These are phyloP conservation scores for Zosterops lateralis DNA, from an alignment of 2,113 vertebrate genomes.

Conservation along the genomic window DNA sequence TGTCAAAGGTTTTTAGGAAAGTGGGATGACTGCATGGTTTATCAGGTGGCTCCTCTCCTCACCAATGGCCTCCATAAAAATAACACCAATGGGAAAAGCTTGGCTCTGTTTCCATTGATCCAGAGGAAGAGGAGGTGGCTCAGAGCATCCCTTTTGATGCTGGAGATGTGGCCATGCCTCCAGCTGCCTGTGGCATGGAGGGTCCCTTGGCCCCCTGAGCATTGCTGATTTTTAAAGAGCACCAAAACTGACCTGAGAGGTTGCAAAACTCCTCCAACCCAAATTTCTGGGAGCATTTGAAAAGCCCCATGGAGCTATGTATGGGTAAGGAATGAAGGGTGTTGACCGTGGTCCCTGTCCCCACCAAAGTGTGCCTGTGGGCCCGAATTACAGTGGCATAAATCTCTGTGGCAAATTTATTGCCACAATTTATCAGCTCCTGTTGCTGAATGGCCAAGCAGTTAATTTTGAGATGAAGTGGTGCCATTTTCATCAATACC, in stretches of 20 bases:
- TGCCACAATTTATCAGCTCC: conserved; percentile 75
- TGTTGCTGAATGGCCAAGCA: conserved; percentile 71
- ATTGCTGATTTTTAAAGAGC: background rate
- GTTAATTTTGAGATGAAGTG: conserved; percentile 80
- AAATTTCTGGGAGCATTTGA: background rate
- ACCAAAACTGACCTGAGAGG: background rate
- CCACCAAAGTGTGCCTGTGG: fast-evolving
- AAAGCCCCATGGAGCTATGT: background rate
- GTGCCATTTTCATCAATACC: conserved; percentile 80
- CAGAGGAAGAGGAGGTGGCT: background rate
- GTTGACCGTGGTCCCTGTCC: fast-evolving
- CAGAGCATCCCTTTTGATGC: fast-evolving
- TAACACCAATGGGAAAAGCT: background rate
- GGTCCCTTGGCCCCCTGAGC: background rate
- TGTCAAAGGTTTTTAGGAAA: background rate
- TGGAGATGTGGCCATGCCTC: background rate
- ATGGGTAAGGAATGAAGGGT: background rate
- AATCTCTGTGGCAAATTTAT: conserved; percentile 76
- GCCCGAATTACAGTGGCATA: conserved; percentile 5
- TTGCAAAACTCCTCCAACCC: background rate
- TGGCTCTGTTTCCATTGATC: fast-evolving
- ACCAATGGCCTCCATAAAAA: background rate
- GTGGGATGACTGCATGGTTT: fast-evolving
- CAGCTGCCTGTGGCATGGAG: background rate
- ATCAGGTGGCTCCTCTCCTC: background rate